Conservation (phyloP, 2,797 vertebrate genomes). For the Carapus acus region DNA sequence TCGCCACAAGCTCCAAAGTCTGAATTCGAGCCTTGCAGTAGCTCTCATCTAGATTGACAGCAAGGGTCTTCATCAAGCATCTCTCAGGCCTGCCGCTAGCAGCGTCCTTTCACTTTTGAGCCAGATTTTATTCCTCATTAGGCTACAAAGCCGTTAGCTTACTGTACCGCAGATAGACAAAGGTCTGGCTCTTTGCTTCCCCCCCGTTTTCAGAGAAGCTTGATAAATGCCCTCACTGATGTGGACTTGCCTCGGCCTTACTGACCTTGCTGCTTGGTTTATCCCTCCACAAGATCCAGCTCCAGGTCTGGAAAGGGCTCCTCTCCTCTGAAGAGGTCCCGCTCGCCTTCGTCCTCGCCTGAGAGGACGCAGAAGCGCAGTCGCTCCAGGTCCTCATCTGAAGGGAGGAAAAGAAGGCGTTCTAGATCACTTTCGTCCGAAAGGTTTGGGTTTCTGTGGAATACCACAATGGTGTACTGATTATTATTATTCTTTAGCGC, state of each 20-base stretch:
- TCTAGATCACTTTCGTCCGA: slow-evolving; percentile 98
- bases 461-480: slow-evolving; percentile 82
- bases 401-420: slow-evolving; percentile 95
- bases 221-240: slow-evolving; percentile 55
- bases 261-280: slow-evolving; percentile 80
- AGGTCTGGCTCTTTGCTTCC: no score
- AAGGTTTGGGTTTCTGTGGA: slow-evolving; percentile 99
- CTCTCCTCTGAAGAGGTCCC: slow-evolving; percentile 92
- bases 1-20: background rate
- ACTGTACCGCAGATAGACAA: no score
- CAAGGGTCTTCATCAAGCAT: slow-evolving; percentile 51
- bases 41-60: slow-evolving; percentile 26
- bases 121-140: no score
- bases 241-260: slow-evolving; percentile 46
- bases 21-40: slow-evolving; percentile 9
- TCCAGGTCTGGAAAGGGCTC: slow-evolving; percentile 98
- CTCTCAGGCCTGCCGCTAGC: slow-evolving; percentile 19
- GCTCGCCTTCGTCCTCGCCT: slow-evolving; percentile 88
- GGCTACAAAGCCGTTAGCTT: no score
- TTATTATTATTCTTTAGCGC: slow-evolving; percentile 58
- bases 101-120: no score
- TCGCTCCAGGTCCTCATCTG: slow-evolving; percentile 96
- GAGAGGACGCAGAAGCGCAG: slow-evolving; percentile 93
- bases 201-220: slow-evolving; percentile 42
- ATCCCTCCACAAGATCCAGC: slow-evolving; percentile 98